Evolutionary conservation across 2,113 vertebrate species (phyloP).

Genomic region (Channa argus): DNA sequence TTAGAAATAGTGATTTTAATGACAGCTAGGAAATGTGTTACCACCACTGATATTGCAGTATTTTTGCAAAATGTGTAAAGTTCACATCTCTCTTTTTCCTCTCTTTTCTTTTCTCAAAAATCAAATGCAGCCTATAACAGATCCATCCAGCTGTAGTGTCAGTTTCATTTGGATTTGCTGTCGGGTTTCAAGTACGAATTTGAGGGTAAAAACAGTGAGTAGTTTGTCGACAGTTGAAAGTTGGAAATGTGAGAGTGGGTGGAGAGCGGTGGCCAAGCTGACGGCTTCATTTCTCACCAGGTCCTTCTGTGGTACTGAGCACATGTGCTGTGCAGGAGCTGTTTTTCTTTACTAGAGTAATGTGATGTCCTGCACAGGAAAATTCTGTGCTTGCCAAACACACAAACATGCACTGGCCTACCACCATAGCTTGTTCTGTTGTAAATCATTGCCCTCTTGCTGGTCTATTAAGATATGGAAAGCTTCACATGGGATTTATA

Average conservation of each 20-base stretch:
- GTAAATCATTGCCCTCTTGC: conserved; percentile 78
- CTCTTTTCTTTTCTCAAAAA: not conserved
- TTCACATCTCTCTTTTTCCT: not conserved
- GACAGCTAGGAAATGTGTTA: not conserved
- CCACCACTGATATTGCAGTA: not conserved
- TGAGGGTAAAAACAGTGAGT: conserved; percentile 21
- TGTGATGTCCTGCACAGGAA: conserved; percentile 53
- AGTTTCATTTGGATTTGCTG: conserved; percentile 23
- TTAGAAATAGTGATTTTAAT: not conserved
- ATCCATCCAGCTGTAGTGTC: not conserved
- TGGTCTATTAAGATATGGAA: conserved; percentile 84
- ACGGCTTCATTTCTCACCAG: conserved; percentile 43
- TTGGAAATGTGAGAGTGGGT: conserved; percentile 45
- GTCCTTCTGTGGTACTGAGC: conserved; percentile 49
- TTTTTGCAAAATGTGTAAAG: not conserved
- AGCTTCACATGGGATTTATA: conserved; percentile 81
- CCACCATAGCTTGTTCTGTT: conserved; percentile 61
- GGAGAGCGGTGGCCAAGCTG: conserved; percentile 34
- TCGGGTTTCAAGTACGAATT: conserved; percentile 19
- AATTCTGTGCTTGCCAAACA: conserved; percentile 68
- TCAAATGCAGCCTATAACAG: not conserved
- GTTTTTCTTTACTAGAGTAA: conserved; percentile 69
- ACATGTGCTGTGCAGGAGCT: conserved; percentile 49
- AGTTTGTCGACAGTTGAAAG: conserved; percentile 33
- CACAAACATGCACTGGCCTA: conserved; percentile 38